Conservation (phyloP, 2,888 invertebrate species). For the Perithous albicinctus region DNA sequence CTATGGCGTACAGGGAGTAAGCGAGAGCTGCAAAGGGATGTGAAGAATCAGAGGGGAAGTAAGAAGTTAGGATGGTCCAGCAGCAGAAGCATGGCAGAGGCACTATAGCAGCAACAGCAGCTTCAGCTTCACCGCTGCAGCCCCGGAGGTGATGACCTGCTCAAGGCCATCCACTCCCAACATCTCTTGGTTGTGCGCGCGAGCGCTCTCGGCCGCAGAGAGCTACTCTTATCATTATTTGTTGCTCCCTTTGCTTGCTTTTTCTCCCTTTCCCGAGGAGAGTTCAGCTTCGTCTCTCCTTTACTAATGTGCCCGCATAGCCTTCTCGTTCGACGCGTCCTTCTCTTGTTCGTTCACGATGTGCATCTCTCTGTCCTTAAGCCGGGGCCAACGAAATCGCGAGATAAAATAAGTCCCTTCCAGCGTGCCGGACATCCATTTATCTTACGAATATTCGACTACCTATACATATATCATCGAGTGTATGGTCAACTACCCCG, state of each 20-base stretch:
- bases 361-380: slow-evolving; percentile 31
- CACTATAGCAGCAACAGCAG: slow-evolving; percentile 54
- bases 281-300: slow-evolving; percentile 54
- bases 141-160: slow-evolving; percentile 84
- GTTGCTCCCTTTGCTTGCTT: slow-evolving; percentile 49
- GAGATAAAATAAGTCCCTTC: slow-evolving; percentile 42
- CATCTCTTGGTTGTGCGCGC: slow-evolving; percentile 75
- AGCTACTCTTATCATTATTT: slow-evolving; percentile 56
- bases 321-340: slow-evolving; percentile 36
- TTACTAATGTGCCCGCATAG: slow-evolving; percentile 51
- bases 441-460: slow-evolving; percentile 66
- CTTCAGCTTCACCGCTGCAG: slow-evolving; percentile 70
- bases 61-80: slow-evolving; percentile 82
- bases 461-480: slow-evolving; percentile 34
- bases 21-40: slow-evolving; percentile 51
- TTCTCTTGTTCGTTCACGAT: slow-evolving; percentile 23
- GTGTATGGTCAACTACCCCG: slow-evolving; percentile 64
- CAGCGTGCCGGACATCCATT: slow-evolving; percentile 60
- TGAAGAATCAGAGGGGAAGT: slow-evolving; percentile 66
- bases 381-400: slow-evolving; percentile 55
- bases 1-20: slow-evolving; percentile 51
- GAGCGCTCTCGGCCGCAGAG: slow-evolving; percentile 39
- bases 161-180: slow-evolving; percentile 84
- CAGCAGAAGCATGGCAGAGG: slow-evolving; percentile 69
- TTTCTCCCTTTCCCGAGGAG: slow-evolving; percentile 42